phyloP scores from a whole-genome alignment of 2,888 invertebrate genomes.

The Ischnus inquisitorius region DNA sequence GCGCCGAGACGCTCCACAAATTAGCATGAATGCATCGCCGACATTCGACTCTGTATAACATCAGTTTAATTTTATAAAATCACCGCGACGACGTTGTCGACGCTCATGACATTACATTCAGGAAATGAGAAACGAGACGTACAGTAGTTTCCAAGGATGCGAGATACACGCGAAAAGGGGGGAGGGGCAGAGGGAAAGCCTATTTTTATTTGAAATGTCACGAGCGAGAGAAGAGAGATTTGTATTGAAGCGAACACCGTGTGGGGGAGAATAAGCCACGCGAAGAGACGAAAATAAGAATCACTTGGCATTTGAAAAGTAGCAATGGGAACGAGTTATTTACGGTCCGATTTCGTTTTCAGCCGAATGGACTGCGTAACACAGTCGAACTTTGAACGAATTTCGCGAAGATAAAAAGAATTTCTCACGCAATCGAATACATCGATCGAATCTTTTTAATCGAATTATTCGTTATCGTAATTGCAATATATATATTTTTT shows the following conservation, averaged over 20 bases:
- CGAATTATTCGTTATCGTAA: not conserved
- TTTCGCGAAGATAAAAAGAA: not conserved
- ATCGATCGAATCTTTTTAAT: not conserved
- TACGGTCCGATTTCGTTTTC: not conserved
- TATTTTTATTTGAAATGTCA: conserved; percentile 37
- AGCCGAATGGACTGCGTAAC: not conserved
- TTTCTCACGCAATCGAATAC: not conserved
- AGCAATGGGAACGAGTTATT: conserved; percentile 18
- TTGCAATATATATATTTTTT: no score
- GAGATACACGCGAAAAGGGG: not conserved
- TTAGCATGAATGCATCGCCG: not conserved
- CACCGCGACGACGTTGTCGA: no score
- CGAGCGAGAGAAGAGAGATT: not conserved
- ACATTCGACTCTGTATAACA: not conserved
- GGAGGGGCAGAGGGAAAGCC: not conserved
- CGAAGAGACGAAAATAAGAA: conserved; percentile 33
- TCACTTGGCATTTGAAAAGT: conserved; percentile 47
- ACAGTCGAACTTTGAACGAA: not conserved
- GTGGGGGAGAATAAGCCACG: not conserved
- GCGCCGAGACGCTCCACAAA: not conserved
- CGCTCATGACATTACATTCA: no score
- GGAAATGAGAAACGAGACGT: not conserved
- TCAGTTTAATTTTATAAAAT: no score
- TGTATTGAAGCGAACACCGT: not conserved
- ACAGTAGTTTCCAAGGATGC: not conserved